Conservation (phyloP, 2,888 invertebrate species). For the Synanthedon andrenaeformis region DNA sequence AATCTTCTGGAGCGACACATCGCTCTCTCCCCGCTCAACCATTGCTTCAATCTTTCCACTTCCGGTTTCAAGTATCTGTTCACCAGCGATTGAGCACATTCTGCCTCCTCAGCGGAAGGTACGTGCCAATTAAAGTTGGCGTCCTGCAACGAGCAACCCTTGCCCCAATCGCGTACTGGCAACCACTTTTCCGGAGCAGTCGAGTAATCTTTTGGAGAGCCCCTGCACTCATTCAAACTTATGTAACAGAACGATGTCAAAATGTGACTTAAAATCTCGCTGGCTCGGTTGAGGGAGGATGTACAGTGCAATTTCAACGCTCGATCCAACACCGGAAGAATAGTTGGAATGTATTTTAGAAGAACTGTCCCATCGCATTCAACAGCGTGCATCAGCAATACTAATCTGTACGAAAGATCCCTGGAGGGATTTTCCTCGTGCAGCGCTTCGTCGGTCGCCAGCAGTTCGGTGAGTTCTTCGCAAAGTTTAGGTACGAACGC, state of each 20-base stretch:
- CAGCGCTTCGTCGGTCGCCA: slow-evolving; percentile 74
- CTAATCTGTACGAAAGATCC: slow-evolving; percentile 81
- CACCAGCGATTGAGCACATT: slow-evolving; percentile 74
- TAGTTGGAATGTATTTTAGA: slow-evolving; percentile 73
- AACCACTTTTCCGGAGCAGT: slow-evolving; percentile 76
- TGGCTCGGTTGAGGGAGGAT: slow-evolving; percentile 74
- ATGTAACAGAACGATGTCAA: slow-evolving; percentile 72
- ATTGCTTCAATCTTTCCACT: slow-evolving; percentile 69
- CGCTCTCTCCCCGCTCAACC: slow-evolving; percentile 56
- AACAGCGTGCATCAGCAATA: slow-evolving; percentile 78
- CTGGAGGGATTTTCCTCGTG: slow-evolving; percentile 84
- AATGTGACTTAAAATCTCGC: slow-evolving; percentile 71
- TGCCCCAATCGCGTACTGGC: slow-evolving; percentile 86
- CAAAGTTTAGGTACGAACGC: slow-evolving; percentile 80
- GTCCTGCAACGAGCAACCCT: slow-evolving; percentile 73
- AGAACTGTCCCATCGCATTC: slow-evolving; percentile 75
- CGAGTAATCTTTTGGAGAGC: slow-evolving; percentile 71
- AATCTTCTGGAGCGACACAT: slow-evolving; percentile 77
- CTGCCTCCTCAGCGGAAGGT: slow-evolving; percentile 77
- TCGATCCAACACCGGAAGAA: slow-evolving; percentile 77
- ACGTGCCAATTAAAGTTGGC: slow-evolving; percentile 82
- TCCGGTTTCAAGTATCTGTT: slow-evolving; percentile 76
- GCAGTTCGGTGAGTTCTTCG: slow-evolving; percentile 71
- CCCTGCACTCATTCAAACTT: slow-evolving; percentile 73
- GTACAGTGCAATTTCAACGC: slow-evolving; percentile 77